Evolutionary conservation across 2,888 invertebrate species (phyloP).

Genomic region (Perizoma affinitatum): DNA sequence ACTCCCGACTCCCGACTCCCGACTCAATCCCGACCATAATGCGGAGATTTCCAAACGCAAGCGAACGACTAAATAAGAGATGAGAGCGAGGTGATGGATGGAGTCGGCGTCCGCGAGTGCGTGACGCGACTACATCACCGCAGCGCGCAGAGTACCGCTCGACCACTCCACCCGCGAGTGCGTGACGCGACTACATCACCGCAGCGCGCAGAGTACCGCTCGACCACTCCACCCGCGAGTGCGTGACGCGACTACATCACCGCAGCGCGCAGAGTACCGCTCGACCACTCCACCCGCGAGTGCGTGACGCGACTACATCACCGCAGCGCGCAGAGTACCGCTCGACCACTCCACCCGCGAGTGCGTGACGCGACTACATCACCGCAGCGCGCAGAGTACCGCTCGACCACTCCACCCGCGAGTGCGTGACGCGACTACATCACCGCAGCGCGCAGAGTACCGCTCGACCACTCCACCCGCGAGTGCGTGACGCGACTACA

Average conservation of each 20-base stretch:
- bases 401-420: too few species aligned
- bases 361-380: conserved; percentile 21
- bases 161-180: conserved; percentile 6
- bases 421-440: conserved; percentile 21
- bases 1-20: neutral
- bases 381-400: too few species aligned
- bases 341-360: too few species aligned
- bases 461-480: too few species aligned
- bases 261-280: too few species aligned
- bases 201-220: too few species aligned
- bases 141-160: too few species aligned
- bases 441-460: too few species aligned
- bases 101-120: conserved; percentile 20
- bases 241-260: conserved; percentile 21
- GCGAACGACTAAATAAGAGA: conserved; percentile 28
- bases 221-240: too few species aligned
- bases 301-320: conserved; percentile 21
- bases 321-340: too few species aligned
- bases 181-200: conserved; percentile 19
- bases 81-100: conserved; percentile 33
- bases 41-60: conserved; percentile 6
- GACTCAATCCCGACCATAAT: neutral
- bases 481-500: conserved; percentile 21
- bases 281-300: too few species aligned
- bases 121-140: conserved; percentile 15